Evolutionary conservation across 1,140 invertebrate genomes (phyloP).

Genomic region (Leptinotarsa undecemlineata): DNA sequence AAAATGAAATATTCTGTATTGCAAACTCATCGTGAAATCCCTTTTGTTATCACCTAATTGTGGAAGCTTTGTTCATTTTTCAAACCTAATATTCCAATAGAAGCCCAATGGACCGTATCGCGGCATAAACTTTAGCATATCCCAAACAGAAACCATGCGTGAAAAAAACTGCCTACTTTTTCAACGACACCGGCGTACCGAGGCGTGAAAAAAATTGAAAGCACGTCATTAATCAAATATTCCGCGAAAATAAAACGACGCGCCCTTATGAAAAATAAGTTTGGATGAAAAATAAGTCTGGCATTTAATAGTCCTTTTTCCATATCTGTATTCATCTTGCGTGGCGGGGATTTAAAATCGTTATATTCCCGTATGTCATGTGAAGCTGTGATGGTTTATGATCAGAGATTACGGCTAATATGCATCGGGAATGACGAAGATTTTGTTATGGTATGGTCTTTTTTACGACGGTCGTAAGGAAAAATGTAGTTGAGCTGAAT

Average conservation of each 20-base stretch:
- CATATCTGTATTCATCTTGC: slow-evolving; percentile 3
- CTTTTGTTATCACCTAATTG: neutral
- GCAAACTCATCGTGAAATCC: neutral
- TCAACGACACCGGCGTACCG: slow-evolving; percentile 6
- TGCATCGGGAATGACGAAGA: neutral
- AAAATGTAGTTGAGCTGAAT: neutral
- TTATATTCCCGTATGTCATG: slow-evolving; percentile 4
- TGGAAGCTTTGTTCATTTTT: slow-evolving; percentile 3
- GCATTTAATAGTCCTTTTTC: neutral
- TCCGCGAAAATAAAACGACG: slow-evolving; percentile 4
- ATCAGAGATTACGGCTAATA: slow-evolving; percentile 2
- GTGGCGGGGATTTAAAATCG: slow-evolving; percentile 1
- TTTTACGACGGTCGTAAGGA: neutral
- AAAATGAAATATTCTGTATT: no score
- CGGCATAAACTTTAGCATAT: neutral
- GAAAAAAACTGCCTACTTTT: neutral
- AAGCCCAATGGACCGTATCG: neutral
- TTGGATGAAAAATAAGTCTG: neutral
- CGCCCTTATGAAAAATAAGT: slow-evolving; percentile 6
- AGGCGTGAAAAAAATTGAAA: slow-evolving; percentile 6
- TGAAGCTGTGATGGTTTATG: slow-evolving; percentile 1
- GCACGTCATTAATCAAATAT: slow-evolving; percentile 8
- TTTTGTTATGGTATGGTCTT: slow-evolving; percentile 8
- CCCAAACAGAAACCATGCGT: slow-evolving; percentile 7
- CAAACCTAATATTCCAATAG: slow-evolving; percentile 1